Evolutionary conservation across 2,113 vertebrate genomes (phyloP), one percentile per base, ranked within the genome.

Genomic region (Danio rerio): DNA sequence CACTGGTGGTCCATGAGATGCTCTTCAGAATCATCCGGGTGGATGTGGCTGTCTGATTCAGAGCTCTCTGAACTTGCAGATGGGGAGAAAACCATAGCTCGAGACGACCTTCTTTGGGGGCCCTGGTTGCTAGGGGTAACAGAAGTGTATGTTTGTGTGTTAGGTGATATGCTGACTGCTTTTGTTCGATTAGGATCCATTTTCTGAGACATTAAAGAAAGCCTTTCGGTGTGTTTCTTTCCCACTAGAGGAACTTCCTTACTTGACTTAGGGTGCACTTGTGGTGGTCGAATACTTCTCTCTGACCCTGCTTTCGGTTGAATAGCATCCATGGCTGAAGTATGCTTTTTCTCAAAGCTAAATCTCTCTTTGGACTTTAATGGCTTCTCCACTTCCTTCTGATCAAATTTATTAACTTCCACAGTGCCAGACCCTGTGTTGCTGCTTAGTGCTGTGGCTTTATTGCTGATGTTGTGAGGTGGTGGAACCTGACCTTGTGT

Each of bases 141-240:
- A 73, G 93, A 91, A 81, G 88, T 86, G 63, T 89, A 90, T 18
- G 88, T 90, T 7, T 85, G 89, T 71, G 89, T 90, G 56, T 89
- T 87, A 5, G 90, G 91, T 12, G 92, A 88, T 49, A 91, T 88
- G 31, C 84, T 86, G 12, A 90, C 80, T 5, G 85, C 73, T 82
- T 87, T 91, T 61, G 90, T 93, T 45, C 93, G 92, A 52, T 94
- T 94, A 5, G 92, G 92, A 82, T 97, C 96, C 80, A 95, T 94
- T 88, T 96, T 98, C 80, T 95, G 91, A 21, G 94, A 90, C 45
- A 93, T 93, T 81, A 94, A 79, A 0, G 94, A 92, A 4, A 93
- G 92, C 89, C 96, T 97, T 45, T 94, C 93, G 0, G 94, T 90
- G 84, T 93, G 94, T 76, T 95, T 96, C 63, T 95, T 94, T 89